Base-by-base conservation (phyloP, 2,113 vertebrate species). In the Istiophorus platypterus region DNA sequence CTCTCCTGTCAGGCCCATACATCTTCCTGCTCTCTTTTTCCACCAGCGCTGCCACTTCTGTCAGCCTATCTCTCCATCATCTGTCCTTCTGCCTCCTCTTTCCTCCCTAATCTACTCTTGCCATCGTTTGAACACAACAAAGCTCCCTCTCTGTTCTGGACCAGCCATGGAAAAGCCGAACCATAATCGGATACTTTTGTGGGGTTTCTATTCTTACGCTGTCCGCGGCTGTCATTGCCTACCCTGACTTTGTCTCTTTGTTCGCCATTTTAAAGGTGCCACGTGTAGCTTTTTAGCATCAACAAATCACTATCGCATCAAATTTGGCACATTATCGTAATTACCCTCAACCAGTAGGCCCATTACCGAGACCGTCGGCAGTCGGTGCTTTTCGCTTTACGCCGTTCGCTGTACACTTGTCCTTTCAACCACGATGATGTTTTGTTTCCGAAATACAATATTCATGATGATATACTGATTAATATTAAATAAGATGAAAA, bases 41-140 rank as follows among this genome's bases (percentile, higher is more conserved):
- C 89, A 81, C 59, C 72, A 45, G 49, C 1, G 73, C 87, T 85
- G 77, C 76, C 72, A 83, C 79, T 75, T 61, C 76, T 90, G 85
- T 92, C 90, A 90, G 81, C 82, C 89, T 83, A 88, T 94, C 87
- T 86, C 88, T 89, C 89, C 82, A 83, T 95, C 91, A 86, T 89
- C 86, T 88, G 84, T 91, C 90, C 88, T 66, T 86, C 78, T 79
- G 72, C 81, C 80, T 88, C 81, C 76, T 87, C 73, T 89, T 69
- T 85, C 71, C 63, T 71, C 64, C 68, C 85, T 90, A 88, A 91
- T 92, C 85, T 90, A 47, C 77, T 75, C 63, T 18, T 70, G 75
- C 80, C 82, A 85, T 91, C 90, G 71, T 88, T 79, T 84, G 56
- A 85, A 84, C 82, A 88, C 79, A 89, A 85, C 78, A 81, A 89